A percentile compares a stretch with the other conserved stretches of the same genome.
phyloP scores from a whole-genome alignment of 2,113 vertebrate genomes.

The Gasterosteus aculeatus region DNA sequence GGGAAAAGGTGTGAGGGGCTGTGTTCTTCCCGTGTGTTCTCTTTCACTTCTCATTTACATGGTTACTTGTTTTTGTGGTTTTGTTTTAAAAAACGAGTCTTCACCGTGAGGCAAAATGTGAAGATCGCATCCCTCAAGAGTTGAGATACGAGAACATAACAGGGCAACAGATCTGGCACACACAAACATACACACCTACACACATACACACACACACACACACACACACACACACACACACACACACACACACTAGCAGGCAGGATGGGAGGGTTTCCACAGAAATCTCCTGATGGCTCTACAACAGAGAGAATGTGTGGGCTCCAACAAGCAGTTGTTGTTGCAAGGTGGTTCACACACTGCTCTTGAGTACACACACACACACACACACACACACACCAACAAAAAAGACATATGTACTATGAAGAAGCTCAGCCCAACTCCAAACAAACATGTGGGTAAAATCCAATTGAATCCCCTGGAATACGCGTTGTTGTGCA shows the following conservation, averaged over 20 bases:
- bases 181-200: constrained; percentile 36
- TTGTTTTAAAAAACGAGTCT: constrained; percentile 51
- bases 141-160: constrained; percentile 56
- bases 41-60: constrained; percentile 31
- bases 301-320: constrained; percentile 69
- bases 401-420: constrained; percentile 8
- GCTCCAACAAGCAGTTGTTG: constrained; percentile 63
- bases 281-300: constrained; percentile 63
- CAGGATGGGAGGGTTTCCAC: constrained; percentile 67
- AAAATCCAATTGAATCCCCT: constrained; percentile 48
- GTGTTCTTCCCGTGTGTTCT: constrained; percentile 7
- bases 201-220: constrained; percentile 25
- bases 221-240: constrained; percentile 24
- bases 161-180: constrained; percentile 60
- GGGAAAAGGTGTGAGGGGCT: background rate
- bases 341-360: constrained; percentile 58
- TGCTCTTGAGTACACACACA: constrained; percentile 41
- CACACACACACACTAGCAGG: constrained; percentile 30
- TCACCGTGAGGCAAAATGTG: constrained; percentile 58
- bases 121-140: constrained; percentile 58
- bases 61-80: constrained; percentile 15
- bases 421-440: constrained; percentile 13
- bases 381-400: background rate
- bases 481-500: constrained; percentile 15
- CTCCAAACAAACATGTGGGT: constrained; percentile 43